A percentile compares a stretch with the other conserved stretches of the same genome.
These are phyloP conservation scores for Gallinago paraguaiae DNA, from an alignment of 2,113 vertebrate species.

Conservation along the genomic window DNA sequence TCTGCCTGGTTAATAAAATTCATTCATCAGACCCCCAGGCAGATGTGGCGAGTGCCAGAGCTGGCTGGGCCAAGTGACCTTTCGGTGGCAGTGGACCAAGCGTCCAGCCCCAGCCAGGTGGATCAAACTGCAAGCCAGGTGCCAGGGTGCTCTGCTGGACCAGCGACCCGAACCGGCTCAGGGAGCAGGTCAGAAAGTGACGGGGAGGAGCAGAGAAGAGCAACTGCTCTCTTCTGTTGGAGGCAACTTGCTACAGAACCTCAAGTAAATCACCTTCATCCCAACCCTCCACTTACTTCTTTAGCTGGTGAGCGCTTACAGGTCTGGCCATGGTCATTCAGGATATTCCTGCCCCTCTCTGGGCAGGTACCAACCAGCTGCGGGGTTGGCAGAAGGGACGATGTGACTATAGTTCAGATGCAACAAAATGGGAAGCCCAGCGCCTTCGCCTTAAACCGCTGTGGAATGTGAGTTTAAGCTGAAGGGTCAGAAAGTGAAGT, in stretches of 20 bases:
- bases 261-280: neutral
- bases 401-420: neutral
- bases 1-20: neutral
- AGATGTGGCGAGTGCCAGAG: neutral
- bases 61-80: accelerated
- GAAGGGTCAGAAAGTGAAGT: neutral
- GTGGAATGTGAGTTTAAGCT: neutral
- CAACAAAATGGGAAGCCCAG: neutral
- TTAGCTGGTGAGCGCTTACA: neutral
- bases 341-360: neutral
- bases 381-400: neutral
- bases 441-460: neutral
- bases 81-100: neutral
- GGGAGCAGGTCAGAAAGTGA: neutral
- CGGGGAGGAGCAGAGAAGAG: neutral
- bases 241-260: neutral
- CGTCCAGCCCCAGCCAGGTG: accelerated
- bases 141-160: neutral
- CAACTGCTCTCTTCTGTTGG: neutral
- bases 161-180: accelerated
- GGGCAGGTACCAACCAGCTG: neutral
- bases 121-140: neutral
- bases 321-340: neutral
- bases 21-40: neutral
- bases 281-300: neutral